phyloP scores from a whole-genome alignment of 2,888 invertebrate species.

The Lochmaea crataegi region DNA sequence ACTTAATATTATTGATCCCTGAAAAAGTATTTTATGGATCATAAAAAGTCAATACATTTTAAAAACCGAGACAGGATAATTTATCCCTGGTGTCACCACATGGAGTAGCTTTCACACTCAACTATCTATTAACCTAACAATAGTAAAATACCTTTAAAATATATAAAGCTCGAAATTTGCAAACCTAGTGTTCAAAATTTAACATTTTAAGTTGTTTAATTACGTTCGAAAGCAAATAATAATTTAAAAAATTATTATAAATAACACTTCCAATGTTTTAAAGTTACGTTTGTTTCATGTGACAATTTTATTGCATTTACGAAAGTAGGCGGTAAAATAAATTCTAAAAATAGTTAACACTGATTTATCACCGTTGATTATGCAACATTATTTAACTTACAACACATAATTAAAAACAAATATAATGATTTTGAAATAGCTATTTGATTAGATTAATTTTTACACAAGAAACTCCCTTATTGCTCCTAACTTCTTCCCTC shows the following conservation, averaged over 20 bases:
- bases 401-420: too few species aligned
- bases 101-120: background rate
- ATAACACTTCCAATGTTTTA: background rate
- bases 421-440: too few species aligned
- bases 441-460: too few species aligned
- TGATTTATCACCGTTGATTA: background rate
- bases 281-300: background rate
- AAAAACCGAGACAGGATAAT: too few species aligned
- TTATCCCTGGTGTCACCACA: background rate
- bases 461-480: too few species aligned
- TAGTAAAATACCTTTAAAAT: too few species aligned
- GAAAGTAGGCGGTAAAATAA: background rate
- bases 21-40: too few species aligned
- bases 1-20: too few species aligned
- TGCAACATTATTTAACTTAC: background rate
- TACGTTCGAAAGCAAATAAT: background rate
- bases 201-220: background rate
- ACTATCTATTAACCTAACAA: too few species aligned
- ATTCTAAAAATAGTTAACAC: background rate
- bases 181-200: background rate
- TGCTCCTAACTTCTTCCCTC: too few species aligned
- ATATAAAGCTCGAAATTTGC: background rate
- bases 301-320: conserved; percentile 1
- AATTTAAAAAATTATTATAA: background rate
- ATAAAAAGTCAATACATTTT: too few species aligned